A percentile compares a stretch with the other conserved stretches of the same genome.
Evolutionary conservation across 2,888 invertebrate genomes (phyloP).

Genomic region (Acrocera orbiculus): DNA sequence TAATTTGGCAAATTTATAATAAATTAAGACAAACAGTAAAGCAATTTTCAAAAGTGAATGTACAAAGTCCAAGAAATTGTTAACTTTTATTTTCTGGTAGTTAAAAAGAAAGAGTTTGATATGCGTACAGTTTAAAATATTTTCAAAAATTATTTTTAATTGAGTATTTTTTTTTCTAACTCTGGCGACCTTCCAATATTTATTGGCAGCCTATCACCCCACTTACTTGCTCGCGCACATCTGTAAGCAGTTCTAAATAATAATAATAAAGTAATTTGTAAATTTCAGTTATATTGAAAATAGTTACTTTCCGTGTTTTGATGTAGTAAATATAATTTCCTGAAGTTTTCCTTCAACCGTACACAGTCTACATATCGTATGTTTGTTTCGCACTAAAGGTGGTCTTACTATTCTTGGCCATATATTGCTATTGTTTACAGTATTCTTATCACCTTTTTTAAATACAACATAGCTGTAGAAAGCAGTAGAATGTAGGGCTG

Average conservation of each 20-base stretch:
- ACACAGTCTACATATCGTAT: conserved; percentile 63
- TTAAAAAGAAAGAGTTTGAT: no score
- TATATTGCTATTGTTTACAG: conserved; percentile 28
- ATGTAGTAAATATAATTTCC: conserved; percentile 57
- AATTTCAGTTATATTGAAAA: no score
- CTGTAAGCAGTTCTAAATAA: conserved; percentile 43
- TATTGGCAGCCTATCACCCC: conserved; percentile 68
- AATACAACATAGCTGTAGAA: conserved; percentile 65
- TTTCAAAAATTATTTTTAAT: no score
- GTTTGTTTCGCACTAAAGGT: conserved; percentile 48
- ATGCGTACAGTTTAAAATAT: no score
- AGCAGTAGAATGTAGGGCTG: conserved; percentile 32
- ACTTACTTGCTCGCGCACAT: conserved; percentile 52
- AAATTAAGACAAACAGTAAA: no score
- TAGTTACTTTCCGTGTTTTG: conserved; percentile 55
- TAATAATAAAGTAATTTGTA: background rate
- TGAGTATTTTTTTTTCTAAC: no score
- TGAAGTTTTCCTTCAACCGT: conserved; percentile 52
- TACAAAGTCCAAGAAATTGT: no score
- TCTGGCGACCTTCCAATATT: no score
- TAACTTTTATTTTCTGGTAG: no score
- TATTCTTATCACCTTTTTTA: conserved; percentile 46
- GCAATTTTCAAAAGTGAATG: no score
- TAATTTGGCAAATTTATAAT: no score
- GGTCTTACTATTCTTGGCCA: conserved; percentile 72